phyloP scores from a whole-genome alignment of 2,888 invertebrate genomes.

The Caenorhabditis auriculariae region DNA sequence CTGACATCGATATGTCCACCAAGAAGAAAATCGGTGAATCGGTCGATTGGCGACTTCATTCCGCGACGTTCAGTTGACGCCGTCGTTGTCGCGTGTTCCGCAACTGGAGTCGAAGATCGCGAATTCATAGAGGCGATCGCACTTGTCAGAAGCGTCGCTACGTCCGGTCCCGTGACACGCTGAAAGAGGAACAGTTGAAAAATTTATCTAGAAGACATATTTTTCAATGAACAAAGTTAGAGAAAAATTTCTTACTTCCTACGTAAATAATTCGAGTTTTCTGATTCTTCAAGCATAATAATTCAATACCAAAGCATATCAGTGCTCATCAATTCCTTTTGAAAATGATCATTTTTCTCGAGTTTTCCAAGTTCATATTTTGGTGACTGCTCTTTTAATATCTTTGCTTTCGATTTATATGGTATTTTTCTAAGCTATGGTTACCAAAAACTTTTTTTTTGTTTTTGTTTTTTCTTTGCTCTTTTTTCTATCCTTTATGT shows the following conservation, averaged over 20 bases:
- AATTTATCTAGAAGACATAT: not conserved
- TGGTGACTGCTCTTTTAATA: no score
- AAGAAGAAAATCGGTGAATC: conserved; percentile 26
- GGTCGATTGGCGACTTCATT: conserved; percentile 17
- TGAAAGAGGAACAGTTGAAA: conserved; percentile 15
- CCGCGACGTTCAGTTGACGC: conserved; percentile 5
- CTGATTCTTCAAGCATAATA: not conserved
- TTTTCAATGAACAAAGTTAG: no score
- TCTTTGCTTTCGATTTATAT: not conserved
- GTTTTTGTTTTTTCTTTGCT: no score
- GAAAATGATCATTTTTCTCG: not conserved
- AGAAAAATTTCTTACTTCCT: no score
- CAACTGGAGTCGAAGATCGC: conserved; percentile 9
- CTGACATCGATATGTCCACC: conserved; percentile 28
- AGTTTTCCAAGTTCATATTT: not conserved
- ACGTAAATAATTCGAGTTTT: no score
- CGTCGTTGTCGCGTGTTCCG: conserved; percentile 16
- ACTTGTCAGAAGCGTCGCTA: conserved; percentile 47
- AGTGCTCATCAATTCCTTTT: not conserved
- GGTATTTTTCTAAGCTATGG: not conserved
- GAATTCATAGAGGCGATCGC: not conserved
- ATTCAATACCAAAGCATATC: not conserved
- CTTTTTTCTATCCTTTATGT: no score
- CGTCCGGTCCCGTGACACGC: conserved; percentile 58
- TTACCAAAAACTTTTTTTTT: no score